Evolutionary conservation across 2,113 vertebrate genomes (phyloP), one percentile per base, ranked within the genome.

Genomic region (Oncorhynchus kisutch): DNA sequence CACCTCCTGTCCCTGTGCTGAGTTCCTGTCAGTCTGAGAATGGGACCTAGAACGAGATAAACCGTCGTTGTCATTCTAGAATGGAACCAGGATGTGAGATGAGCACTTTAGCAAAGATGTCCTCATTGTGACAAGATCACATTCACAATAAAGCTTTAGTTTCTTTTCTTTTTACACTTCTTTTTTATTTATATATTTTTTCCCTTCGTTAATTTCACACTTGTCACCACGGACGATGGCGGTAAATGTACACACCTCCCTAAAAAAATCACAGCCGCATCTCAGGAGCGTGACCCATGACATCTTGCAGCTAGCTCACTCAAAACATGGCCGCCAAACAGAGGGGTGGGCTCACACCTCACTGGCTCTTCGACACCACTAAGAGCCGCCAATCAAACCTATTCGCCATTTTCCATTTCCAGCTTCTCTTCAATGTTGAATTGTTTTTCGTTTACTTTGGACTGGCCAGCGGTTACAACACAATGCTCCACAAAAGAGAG

Each of bases 101-200:
- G 93, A 96, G 95, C 95, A 95, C 93, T 95, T 91, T 86, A 94
- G 95, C 94, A 92, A 92, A 95, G 90, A 92, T 91, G 94, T 95
- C 94, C 94, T 96, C 95, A 95, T 94, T 95, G 94, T 95, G 94
- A 95, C 94, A 92, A 93, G 94, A 96, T 95, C 95, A 95, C 95
- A 94, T 94, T 95, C 93, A 94, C 95, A 94, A 96, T 96, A 94
- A 95, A 94, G 92, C 94, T 95, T 95, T 94, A 94, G 68, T 66
- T 75, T 91, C 77, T 85, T 91, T 82, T 88, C 81, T 82, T 73
- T 75, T 66, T 57, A 3, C 67, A 57, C 51, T 59, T 72, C 85
- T 85, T 89, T 87, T 89, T 85, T 78, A 78, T 82, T 84, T 45
- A 11, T 45, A 45, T 11, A 45, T 9, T 11, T 45, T 87, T 85